These are phyloP conservation scores for Montifringilla adamsi DNA, from an alignment of 2,113 vertebrate genomes.

Conservation along the genomic window DNA sequence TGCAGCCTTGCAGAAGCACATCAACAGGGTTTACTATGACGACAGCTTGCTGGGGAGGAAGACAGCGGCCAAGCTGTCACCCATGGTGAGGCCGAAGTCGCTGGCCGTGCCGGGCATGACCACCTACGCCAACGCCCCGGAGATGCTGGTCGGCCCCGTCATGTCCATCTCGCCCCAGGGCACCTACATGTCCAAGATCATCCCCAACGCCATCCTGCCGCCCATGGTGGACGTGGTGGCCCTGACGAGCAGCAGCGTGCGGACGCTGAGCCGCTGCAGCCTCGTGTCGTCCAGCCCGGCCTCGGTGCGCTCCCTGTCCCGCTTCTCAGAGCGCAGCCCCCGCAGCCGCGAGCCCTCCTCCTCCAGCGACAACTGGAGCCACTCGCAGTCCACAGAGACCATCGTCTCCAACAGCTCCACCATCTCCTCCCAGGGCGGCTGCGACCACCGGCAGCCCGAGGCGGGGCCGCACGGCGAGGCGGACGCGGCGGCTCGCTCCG, in stretches of 20 bases:
- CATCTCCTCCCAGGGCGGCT: constrained; percentile 82
- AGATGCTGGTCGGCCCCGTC: constrained; percentile 82
- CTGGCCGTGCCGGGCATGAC: constrained; percentile 87
- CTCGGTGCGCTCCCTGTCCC: constrained; percentile 76
- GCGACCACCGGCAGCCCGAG: constrained; percentile 64
- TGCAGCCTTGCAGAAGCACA: constrained; percentile 75
- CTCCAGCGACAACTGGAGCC: constrained; percentile 85
- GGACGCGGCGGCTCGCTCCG: not conserved
- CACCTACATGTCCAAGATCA: constrained; percentile 94
- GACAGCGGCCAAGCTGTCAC: constrained; percentile 64
- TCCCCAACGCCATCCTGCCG: constrained; percentile 91
- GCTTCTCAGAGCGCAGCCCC: constrained; percentile 62
- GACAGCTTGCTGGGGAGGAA: constrained; percentile 77
- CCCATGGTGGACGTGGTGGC: constrained; percentile 91
- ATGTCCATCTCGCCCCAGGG: constrained; percentile 96
- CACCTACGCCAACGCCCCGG: constrained; percentile 76
- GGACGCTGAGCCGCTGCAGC: constrained; percentile 87
- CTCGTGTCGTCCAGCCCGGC: constrained; percentile 83
- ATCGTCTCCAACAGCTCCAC: constrained; percentile 87
- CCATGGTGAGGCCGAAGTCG: constrained; percentile 84
- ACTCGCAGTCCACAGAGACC: constrained; percentile 89
- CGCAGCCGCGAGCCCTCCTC: constrained; percentile 72
- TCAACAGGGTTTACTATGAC: constrained; percentile 78
- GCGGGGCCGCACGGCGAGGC: not conserved
- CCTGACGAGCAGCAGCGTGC: constrained; percentile 78